Base-by-base conservation (phyloP, 1,140 invertebrate genomes). In the Tachypleus tridentatus region DNA sequence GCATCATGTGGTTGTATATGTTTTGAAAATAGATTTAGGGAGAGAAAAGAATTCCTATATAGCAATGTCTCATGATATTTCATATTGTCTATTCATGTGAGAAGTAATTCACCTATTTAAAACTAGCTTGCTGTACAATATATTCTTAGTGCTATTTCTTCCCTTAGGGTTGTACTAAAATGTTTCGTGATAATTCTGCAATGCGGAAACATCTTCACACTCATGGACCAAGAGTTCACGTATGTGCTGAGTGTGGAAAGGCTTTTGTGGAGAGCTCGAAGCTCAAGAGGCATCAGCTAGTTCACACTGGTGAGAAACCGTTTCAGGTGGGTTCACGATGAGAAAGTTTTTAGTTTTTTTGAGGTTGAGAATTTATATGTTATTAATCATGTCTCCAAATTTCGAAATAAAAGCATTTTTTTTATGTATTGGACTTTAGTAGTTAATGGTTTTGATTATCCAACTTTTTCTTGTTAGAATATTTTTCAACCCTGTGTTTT, bases 171-270 rank as follows among this genome's bases (percentile, higher is more conserved):
- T 85, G 84, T 73, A 89, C 87, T 66, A 98, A 98, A 82, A 95
- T 97, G 88, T 98, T 98, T 77, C 80, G 94, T 59, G 95, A 98
- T 76, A 98, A 97, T 77, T 96, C 93, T 9, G 93, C 93, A 3
- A 98, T 98, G 95, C 81, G 95, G 64, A 98, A 98, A 79, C 95
- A 98, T 77, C 79, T 98, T 57, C 94, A 98, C 74, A 98, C 95
- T 49, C 95, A 98, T 77, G 95, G 95, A 0, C 94, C 95, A 0
- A 78, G 95, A 9, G 93, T 97, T 2, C 95, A 98, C 76, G 94
- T 97, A 0, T 98, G 95, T 80, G 93, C 93, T 0, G 94, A 98
- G 75, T 98, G 95, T 82, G 95, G 95, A 64, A 98, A 98, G 78
- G 94, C 95, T 1, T 98, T 98, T 79, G 94, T 98, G 4, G 95